These are phyloP conservation scores for Leptoteleia sp. DNA, from an alignment of 1,140 invertebrate genomes.

Conservation along the genomic window DNA sequence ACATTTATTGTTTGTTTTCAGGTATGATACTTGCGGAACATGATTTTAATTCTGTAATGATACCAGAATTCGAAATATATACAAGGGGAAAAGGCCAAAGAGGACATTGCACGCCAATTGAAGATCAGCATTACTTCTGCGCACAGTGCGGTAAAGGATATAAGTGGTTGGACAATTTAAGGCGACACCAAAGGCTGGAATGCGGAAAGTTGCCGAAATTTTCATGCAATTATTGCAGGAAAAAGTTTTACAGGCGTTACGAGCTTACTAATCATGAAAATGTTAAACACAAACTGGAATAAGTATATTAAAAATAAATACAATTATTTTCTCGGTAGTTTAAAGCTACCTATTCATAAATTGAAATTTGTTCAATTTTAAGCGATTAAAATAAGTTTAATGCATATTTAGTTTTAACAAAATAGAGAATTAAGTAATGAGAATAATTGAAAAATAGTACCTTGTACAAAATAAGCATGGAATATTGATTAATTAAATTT, in stretches of 20 bases:
- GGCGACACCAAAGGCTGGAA: slow-evolving; percentile 74
- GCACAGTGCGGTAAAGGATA: slow-evolving; percentile 80
- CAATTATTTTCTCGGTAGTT: not conserved
- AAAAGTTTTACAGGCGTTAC: slow-evolving; percentile 64
- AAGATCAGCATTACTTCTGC: slow-evolving; percentile 73
- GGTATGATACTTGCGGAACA: slow-evolving; percentile 36
- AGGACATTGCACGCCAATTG: slow-evolving; percentile 51
- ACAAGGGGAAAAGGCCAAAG: slow-evolving; percentile 44
- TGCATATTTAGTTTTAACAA: too few relatives aligned
- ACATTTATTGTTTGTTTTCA: slow-evolving; percentile 47
- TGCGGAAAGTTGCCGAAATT: slow-evolving; percentile 68
- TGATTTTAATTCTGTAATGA: slow-evolving; percentile 36
- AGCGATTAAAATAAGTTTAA: too few relatives aligned
- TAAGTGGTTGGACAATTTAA: slow-evolving; percentile 77
- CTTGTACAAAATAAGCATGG: too few relatives aligned
- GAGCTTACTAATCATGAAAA: slow-evolving; percentile 63
- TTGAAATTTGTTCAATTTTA: too few relatives aligned
- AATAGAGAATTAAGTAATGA: too few relatives aligned
- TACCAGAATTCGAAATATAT: slow-evolving; percentile 39
- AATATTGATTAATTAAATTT: too few relatives aligned
- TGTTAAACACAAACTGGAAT: slow-evolving; percentile 39
- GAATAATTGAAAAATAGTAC: too few relatives aligned
- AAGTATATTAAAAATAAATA: not conserved
- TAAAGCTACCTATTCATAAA: too few relatives aligned
- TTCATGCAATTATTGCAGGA: slow-evolving; percentile 43